Evolutionary conservation across 1,140 invertebrate genomes (phyloP).

Genomic region (Pseudomyrmex dendroicus): DNA sequence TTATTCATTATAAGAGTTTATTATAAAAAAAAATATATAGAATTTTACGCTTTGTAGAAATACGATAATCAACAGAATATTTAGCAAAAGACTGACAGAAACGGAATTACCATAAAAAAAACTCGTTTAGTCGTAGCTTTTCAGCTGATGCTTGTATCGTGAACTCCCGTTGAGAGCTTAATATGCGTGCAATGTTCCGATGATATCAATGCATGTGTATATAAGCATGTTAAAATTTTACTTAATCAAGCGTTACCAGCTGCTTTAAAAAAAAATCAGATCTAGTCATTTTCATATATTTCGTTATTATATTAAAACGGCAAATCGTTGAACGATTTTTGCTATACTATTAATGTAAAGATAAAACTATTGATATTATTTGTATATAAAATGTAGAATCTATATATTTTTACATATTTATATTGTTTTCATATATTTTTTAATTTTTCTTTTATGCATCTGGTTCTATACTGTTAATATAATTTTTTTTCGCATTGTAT

Average conservation of each 20-base stretch:
- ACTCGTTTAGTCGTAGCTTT: conserved; percentile 53
- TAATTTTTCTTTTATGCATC: too few relatives aligned
- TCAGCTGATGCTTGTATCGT: conserved; percentile 40
- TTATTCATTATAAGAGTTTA: conserved; percentile 57
- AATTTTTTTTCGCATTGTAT: too few relatives aligned
- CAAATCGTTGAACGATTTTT: conserved; percentile 41
- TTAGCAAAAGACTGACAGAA: conserved; percentile 37
- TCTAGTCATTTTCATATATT: conserved; percentile 53
- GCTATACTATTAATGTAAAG: too few relatives aligned
- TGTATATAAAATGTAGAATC: not conserved
- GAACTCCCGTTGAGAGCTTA: conserved; percentile 45
- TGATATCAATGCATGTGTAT: conserved; percentile 40
- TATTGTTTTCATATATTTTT: too few relatives aligned
- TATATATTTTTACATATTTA: conserved; percentile 37
- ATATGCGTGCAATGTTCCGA: conserved; percentile 40
- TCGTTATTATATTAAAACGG: not conserved
- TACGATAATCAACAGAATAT: conserved; percentile 55
- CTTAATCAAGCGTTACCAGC: conserved; percentile 17
- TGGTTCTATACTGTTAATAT: too few relatives aligned
- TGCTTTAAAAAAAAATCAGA: conserved; percentile 36
- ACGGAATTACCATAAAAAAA: conserved; percentile 30
- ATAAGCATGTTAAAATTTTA: conserved; percentile 54
- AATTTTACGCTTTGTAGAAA: conserved; percentile 56
- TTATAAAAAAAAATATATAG: conserved; percentile 27
- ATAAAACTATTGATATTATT: conserved; percentile 4